Conservation (phyloP, 2,797 vertebrate species). For the Lagorchestes hirsutus region DNA sequence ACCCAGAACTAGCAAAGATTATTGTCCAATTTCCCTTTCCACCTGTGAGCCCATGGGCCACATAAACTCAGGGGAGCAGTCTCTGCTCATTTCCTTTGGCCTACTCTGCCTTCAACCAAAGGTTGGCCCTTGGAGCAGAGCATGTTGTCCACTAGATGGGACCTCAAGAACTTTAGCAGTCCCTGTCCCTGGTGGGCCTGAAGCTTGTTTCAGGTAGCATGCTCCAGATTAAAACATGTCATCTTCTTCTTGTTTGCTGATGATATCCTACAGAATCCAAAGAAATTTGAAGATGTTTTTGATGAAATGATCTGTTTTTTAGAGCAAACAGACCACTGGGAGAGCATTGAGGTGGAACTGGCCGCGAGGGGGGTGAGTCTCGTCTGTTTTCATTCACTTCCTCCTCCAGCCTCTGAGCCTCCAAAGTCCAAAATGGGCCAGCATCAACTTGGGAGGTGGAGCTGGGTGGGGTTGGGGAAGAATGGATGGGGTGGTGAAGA, state of each 20-base stretch:
- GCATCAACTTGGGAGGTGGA: neutral
- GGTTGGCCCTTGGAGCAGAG: slow-evolving; percentile 1
- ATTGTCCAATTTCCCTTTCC: neutral
- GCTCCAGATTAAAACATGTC: slow-evolving; percentile 59
- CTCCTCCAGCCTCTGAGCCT: too few relatives aligned
- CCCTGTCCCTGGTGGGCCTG: slow-evolving; percentile 8
- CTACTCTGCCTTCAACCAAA: slow-evolving; percentile 21
- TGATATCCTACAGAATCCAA: slow-evolving; percentile 90
- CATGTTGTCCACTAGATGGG: slow-evolving; percentile 37
- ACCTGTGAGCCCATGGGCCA: neutral
- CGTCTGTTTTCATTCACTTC: neutral
- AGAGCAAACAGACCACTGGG: slow-evolving; percentile 95
- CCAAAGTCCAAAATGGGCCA: too few relatives aligned
- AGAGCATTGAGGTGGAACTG: slow-evolving; percentile 94
- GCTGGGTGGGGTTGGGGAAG: rapidly evolving
- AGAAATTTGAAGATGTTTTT: slow-evolving; percentile 97
- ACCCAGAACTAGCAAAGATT: too few relatives aligned
- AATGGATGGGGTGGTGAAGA: neutral
- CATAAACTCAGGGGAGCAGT: neutral
- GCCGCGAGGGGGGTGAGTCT: slow-evolving; percentile 92
- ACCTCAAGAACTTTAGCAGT: neutral
- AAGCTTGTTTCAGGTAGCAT: slow-evolving; percentile 34
- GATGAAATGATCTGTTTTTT: slow-evolving; percentile 97
- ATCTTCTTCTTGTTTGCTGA: slow-evolving; percentile 45
- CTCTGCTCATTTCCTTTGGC: neutral